Evolutionary conservation across 2,797 vertebrate genomes (phyloP).

Genomic region (Sebastes wilsoni): DNA sequence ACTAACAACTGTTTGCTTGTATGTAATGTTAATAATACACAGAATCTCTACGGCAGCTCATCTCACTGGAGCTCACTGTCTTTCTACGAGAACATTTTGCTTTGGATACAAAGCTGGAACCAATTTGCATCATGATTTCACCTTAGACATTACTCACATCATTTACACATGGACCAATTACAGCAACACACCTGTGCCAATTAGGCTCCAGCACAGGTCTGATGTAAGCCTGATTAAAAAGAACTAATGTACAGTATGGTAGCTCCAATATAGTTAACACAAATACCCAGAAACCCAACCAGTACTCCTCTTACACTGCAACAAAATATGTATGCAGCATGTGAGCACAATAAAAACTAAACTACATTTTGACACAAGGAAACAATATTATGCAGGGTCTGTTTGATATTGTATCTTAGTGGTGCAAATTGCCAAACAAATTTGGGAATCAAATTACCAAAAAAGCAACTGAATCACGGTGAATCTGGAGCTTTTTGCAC

Average conservation of each 20-base stretch:
- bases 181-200: too few species aligned
- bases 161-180: not conserved
- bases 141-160: not conserved
- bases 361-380: not conserved
- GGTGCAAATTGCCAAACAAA: not conserved
- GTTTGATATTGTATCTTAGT: not conserved
- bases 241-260: not conserved
- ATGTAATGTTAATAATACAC: not conserved
- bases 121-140: not conserved
- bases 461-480: not conserved
- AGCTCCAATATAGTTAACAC: not conserved
- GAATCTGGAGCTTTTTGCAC: not conserved
- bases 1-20: not conserved
- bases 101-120: not conserved
- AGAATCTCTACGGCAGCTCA: too few species aligned
- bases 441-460: not conserved
- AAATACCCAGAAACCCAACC: not conserved
- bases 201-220: not conserved
- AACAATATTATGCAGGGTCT: not conserved
- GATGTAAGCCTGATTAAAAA: not conserved
- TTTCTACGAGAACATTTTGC: not conserved
- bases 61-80: not conserved
- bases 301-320: not conserved
- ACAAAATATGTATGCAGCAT: not conserved
- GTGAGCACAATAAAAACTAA: not conserved